Evolutionary conservation across 2,113 vertebrate genomes (phyloP).

Genomic region (Paramormyrops kingsleyae): DNA sequence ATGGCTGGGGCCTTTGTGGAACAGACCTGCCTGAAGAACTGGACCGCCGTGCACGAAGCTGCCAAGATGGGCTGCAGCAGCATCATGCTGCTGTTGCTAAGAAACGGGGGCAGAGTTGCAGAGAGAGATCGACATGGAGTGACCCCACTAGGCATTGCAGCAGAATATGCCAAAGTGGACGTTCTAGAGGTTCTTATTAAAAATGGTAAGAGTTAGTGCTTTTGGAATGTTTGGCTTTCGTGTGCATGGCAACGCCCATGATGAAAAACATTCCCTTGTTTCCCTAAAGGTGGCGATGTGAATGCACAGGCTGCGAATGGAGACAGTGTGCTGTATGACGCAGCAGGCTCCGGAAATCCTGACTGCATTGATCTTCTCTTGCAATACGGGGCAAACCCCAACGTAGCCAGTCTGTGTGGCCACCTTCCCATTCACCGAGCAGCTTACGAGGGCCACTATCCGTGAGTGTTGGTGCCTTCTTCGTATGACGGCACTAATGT

Average conservation of each 20-base stretch:
- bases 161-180: constrained; percentile 67
- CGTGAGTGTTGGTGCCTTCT: constrained; percentile 58
- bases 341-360: constrained; percentile 69
- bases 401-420: constrained; percentile 63
- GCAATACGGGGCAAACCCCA: constrained; percentile 73
- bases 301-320: constrained; percentile 70
- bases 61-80: constrained; percentile 64
- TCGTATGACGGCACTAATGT: background rate
- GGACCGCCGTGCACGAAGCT: constrained; percentile 77
- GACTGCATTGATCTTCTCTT: constrained; percentile 74
- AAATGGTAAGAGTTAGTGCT: constrained; percentile 51
- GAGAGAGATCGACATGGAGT: constrained; percentile 63
- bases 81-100: constrained; percentile 64
- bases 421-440: constrained; percentile 78
- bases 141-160: constrained; percentile 65
- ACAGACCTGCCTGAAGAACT: constrained; percentile 60
- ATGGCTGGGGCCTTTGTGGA: constrained; percentile 61
- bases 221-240: background rate
- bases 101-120: constrained; percentile 59
- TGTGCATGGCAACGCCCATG: background rate
- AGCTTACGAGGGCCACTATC: constrained; percentile 73
- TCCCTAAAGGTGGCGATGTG: constrained; percentile 63
- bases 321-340: constrained; percentile 70
- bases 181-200: constrained; percentile 71
- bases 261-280: background rate